Conservation (phyloP, 2,113 vertebrate species). For the Trematocara unimaculatum region DNA sequence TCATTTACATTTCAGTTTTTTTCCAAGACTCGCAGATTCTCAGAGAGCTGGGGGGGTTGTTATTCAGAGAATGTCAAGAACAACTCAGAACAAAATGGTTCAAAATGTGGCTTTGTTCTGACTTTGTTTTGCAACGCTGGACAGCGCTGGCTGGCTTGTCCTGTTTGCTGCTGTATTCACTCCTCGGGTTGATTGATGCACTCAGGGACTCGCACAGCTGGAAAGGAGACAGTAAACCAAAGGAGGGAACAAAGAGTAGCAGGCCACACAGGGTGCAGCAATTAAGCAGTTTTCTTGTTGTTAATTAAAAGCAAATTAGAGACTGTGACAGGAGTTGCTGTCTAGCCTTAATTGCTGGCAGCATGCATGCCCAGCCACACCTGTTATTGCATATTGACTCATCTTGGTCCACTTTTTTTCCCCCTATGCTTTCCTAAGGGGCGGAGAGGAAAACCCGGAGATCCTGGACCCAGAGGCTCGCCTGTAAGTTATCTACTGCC, state of each 20-base stretch:
- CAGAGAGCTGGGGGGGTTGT: background rate
- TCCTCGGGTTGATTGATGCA: constrained; percentile 65
- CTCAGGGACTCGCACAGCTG: constrained; percentile 54
- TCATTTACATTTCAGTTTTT: constrained; percentile 47
- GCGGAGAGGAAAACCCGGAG: constrained; percentile 70
- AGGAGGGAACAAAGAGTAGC: constrained; percentile 60
- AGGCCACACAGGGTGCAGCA: constrained; percentile 68
- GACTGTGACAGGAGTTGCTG: constrained; percentile 58
- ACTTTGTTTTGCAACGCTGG: constrained; percentile 10
- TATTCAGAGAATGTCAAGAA: background rate
- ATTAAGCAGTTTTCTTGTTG: constrained; percentile 74
- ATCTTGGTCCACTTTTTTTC: background rate
- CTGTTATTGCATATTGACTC: constrained; percentile 38
- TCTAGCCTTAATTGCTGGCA: constrained; percentile 60
- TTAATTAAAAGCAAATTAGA: constrained; percentile 78
- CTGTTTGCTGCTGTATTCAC: constrained; percentile 10
- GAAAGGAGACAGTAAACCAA: constrained; percentile 58
- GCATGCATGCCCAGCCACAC: constrained; percentile 46
- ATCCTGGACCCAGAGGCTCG: constrained; percentile 61
- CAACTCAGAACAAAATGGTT: background rate
- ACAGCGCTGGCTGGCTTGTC: background rate
- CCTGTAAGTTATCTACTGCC: constrained; percentile 54
- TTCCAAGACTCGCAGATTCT: background rate
- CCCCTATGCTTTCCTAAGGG: constrained; percentile 51
- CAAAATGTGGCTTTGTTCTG: background rate